Percentiles rank a stretch among this genome's conserved stretches.
These are phyloP conservation scores for Drosophila busckii DNA, from an alignment of 1,140 invertebrate species.

Conservation along the genomic window DNA sequence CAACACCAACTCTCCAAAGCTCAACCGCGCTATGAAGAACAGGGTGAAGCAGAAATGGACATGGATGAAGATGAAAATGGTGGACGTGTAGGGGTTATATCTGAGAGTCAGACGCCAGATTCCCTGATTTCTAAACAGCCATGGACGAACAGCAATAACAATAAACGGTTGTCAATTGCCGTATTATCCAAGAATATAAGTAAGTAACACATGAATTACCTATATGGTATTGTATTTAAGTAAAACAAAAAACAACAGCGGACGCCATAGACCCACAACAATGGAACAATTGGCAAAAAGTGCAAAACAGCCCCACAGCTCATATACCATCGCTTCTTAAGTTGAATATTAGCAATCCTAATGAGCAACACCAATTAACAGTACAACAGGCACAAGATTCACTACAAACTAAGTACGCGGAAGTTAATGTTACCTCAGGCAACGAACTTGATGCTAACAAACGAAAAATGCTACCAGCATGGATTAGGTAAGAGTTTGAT, in stretches of 20 bases:
- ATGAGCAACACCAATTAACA: constrained; percentile 32
- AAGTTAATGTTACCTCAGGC: neutral
- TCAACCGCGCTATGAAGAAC: constrained; percentile 79
- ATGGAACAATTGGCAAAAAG: constrained; percentile 50
- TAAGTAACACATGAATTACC: neutral
- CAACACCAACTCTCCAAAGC: constrained; percentile 2
- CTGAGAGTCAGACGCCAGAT: constrained; percentile 59
- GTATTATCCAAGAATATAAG: constrained; percentile 17
- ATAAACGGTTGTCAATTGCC: neutral
- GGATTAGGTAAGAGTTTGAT: constrained; percentile 83
- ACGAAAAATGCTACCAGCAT: constrained; percentile 93
- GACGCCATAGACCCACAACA: constrained; percentile 8
- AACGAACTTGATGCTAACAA: constrained; percentile 89
- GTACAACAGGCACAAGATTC: constrained; percentile 16
- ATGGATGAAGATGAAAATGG: constrained; percentile 81
- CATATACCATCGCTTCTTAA: constrained; percentile 72
- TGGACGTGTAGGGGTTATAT: constrained; percentile 4
- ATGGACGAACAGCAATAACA: constrained; percentile 26
- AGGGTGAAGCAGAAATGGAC: constrained; percentile 92
- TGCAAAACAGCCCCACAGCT: constrained; percentile 51
- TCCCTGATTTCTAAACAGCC: constrained; percentile 47
- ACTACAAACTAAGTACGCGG: constrained; percentile 6
- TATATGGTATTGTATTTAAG: neutral
- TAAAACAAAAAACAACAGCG: constrained; percentile 18
- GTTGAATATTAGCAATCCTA: constrained; percentile 70